Evolutionary conservation across 1,140 invertebrate genomes (phyloP).

Genomic region (Danaus plexippus): DNA sequence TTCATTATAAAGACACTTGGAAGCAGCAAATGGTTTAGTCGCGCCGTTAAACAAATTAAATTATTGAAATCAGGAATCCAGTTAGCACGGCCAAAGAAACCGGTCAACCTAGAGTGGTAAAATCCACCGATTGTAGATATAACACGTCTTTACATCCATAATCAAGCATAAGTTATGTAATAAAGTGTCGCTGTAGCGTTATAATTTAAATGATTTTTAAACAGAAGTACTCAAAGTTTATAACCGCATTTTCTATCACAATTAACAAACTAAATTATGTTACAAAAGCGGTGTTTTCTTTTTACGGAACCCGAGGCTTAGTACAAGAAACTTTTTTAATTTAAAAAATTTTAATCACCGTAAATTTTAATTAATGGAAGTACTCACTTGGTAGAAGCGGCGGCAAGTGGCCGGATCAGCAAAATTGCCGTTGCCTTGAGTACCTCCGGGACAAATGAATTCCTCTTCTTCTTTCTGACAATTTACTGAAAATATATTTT

Average conservation of each 20-base stretch:
- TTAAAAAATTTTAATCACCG: slow-evolving; percentile 6
- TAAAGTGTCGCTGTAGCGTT: not conserved
- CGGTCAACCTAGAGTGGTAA: slow-evolving; percentile 12
- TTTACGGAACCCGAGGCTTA: not conserved
- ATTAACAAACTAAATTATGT: slow-evolving; percentile 3
- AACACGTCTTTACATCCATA: slow-evolving; percentile 4
- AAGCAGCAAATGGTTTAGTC: slow-evolving; percentile 7
- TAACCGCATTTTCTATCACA: too few species aligned
- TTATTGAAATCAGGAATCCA: slow-evolving; percentile 16
- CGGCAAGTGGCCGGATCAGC: slow-evolving; percentile 91
- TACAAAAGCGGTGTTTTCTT: not conserved
- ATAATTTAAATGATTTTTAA: not conserved
- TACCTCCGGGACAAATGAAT: slow-evolving; percentile 59
- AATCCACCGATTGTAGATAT: too few species aligned
- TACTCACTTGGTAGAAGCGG: slow-evolving; percentile 86
- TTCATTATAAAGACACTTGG: too few species aligned
- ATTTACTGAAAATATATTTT: slow-evolving; percentile 40
- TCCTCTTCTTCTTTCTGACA: slow-evolving; percentile 57
- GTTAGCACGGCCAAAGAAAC: slow-evolving; percentile 14
- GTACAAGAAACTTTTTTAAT: slow-evolving; percentile 3
- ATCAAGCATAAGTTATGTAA: not conserved
- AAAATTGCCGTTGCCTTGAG: slow-evolving; percentile 87
- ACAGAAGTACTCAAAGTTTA: too few species aligned
- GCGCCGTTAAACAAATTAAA: slow-evolving; percentile 14
- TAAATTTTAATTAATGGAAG: slow-evolving; percentile 12